Evolutionary conservation across 2,888 invertebrate species (phyloP).

Genomic region (Scaptomyza cyrtandrae): DNA sequence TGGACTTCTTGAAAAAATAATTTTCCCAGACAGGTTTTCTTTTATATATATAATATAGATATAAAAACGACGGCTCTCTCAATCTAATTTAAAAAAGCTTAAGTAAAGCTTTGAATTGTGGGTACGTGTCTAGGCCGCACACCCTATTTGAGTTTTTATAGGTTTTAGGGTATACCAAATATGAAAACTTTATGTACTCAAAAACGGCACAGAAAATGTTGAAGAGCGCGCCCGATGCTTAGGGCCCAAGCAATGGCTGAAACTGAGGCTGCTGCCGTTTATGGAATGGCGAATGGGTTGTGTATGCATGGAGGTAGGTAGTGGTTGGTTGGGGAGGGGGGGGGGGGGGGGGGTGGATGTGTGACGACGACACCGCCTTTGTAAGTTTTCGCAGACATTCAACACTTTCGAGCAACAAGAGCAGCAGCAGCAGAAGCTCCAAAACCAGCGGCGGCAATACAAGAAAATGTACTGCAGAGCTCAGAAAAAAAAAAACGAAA

Average conservation of each 20-base stretch:
- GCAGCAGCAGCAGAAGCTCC: too few relatives aligned
- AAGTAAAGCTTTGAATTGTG: too few relatives aligned
- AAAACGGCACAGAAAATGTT: slow-evolving; percentile 68
- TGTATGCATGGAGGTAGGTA: too few relatives aligned
- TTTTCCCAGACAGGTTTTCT: too few relatives aligned
- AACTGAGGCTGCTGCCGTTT: slow-evolving; percentile 15
- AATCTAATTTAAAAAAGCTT: too few relatives aligned
- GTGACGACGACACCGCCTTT: slow-evolving; percentile 60
- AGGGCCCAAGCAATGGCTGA: slow-evolving; percentile 32
- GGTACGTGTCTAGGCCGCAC: neutral
- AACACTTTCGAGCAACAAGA: slow-evolving; percentile 67
- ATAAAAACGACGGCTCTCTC: too few relatives aligned
- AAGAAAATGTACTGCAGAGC: slow-evolving; percentile 52
- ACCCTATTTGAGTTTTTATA: neutral
- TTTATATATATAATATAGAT: too few relatives aligned
- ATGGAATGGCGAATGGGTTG: slow-evolving; percentile 10
- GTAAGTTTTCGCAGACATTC: slow-evolving; percentile 74
- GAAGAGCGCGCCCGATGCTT: slow-evolving; percentile 58
- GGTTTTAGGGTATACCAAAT: slow-evolving; percentile 51
- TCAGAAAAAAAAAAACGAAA: slow-evolving; percentile 34
- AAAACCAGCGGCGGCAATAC: slow-evolving; percentile 44
- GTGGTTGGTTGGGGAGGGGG: too few relatives aligned
- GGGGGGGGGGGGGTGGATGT: neutral
- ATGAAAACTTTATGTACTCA: slow-evolving; percentile 69
- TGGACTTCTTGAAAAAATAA: too few relatives aligned